phyloP scores from a whole-genome alignment of 2,797 vertebrate species.

The Poecilia wingei region DNA sequence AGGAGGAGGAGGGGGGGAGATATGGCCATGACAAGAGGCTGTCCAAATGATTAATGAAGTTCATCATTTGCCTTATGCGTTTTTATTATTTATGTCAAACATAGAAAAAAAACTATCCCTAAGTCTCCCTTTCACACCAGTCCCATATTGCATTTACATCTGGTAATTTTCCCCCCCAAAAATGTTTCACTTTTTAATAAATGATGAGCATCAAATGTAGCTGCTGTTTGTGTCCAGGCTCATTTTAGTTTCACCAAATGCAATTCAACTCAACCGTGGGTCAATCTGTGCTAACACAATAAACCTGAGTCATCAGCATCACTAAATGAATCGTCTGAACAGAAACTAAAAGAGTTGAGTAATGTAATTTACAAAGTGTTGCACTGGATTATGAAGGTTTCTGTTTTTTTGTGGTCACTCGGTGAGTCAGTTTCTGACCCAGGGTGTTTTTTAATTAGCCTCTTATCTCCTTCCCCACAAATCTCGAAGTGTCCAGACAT shows the following conservation, averaged over 20 bases:
- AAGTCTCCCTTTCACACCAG: background rate
- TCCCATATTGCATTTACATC: background rate
- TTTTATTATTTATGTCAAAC: background rate
- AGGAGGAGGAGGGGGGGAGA: background rate
- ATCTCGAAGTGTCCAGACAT: background rate
- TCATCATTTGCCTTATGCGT: background rate
- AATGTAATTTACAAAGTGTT: slow-evolving; percentile 2
- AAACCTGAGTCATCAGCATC: background rate
- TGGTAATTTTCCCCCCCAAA: no score
- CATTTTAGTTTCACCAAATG: background rate
- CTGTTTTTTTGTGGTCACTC: slow-evolving; percentile 7
- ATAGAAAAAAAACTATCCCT: background rate
- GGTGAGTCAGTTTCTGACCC: slow-evolving; percentile 6
- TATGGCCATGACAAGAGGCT: background rate
- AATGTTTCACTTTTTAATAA: background rate
- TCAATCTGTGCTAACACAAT: background rate
- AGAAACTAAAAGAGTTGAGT: background rate
- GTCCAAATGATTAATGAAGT: background rate
- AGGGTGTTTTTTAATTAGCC: background rate
- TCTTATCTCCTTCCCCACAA: background rate
- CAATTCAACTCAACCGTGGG: background rate
- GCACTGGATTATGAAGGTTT: slow-evolving; percentile 2
- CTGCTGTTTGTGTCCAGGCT: background rate
- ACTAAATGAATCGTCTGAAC: background rate
- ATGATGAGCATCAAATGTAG: no score